Evolutionary conservation across 92 coral and sea anemone species (phyloP), one percentile per base, ranked within the genome.

Genomic region (Plumapathes pennacea): DNA sequence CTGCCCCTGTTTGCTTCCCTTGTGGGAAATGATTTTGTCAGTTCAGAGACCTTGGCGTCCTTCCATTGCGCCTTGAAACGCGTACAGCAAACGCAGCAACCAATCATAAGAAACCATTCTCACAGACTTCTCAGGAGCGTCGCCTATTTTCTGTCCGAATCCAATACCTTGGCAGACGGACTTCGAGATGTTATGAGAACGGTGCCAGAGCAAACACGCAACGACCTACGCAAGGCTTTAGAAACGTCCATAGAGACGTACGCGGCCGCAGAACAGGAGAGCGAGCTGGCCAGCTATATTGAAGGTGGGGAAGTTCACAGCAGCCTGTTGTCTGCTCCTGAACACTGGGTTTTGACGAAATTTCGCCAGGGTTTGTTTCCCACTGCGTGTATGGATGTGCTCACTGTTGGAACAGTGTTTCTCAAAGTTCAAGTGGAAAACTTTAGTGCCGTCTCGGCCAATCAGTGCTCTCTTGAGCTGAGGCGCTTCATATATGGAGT

Each of bases 1-100:
- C 64, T 85, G 24, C 95, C 98, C 4, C 55, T 92, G 59, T 63
- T 83, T 5, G 98, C 94, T 38, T 92, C 98, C 17, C 59, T 88
- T 24, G 58, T 89, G 27, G 98, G 96, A 3, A 92, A 92, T 50
- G 98, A 92, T 44, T 92, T 77, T 37, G 61, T 92, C 10, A 76
- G 78, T 15, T 27, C 13, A 3, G 54, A 59, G 4, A 50, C 72
- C 30, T 58, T 88, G 25, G 73, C 39, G 6, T 83, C 72, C 25
- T 90, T 86, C 56, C 37, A 72, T 7, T 32, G 32, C 17, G 72
- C 64, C 27, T 60, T 87, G 17, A 45, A 56, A 33, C 69, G 66
- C 48, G 43, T 54, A 60, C 82, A 80, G 29, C 46, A 63, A 2
- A 2, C 53, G 20, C 25, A 39, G 22, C 32, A 46, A 10, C 45